These are phyloP conservation scores for Idaea dimidiata DNA, from an alignment of 2,888 invertebrate genomes.

Conservation along the genomic window DNA sequence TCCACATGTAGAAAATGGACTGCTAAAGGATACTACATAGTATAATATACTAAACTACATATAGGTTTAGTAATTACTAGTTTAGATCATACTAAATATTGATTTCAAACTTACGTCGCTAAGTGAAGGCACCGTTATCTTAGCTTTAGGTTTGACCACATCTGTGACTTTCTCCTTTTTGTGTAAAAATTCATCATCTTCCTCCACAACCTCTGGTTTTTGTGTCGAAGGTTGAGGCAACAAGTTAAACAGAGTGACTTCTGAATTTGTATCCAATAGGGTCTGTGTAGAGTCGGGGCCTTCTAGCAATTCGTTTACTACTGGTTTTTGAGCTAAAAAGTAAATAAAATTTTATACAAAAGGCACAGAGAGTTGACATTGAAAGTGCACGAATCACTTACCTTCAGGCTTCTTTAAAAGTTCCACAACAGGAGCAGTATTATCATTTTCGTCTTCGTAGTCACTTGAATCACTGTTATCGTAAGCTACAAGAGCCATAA, in stretches of 20 bases:
- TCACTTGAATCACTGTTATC: constrained; percentile 78
- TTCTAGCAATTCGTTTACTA: constrained; percentile 14
- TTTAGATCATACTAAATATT: too few species aligned
- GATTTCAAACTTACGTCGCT: constrained; percentile 74
- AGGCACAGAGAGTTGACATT: constrained; percentile 8
- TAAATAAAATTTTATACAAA: constrained; percentile 1
- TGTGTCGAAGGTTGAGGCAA: constrained; percentile 76
- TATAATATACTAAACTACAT: too few species aligned
- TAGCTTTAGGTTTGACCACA: constrained; percentile 75
- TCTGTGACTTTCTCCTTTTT: constrained; percentile 73
- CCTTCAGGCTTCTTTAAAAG: constrained; percentile 40
- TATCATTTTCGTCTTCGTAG: constrained; percentile 53
- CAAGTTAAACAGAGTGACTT: constrained; percentile 52
- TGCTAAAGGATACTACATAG: too few species aligned
- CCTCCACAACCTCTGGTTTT: constrained; percentile 65
- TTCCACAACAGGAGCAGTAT: constrained; percentile 38
- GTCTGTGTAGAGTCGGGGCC: not conserved
- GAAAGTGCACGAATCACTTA: constrained; percentile 18
- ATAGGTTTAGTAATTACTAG: too few species aligned
- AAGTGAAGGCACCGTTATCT: constrained; percentile 85
- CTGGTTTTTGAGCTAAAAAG: constrained; percentile 21
- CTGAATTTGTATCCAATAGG: constrained; percentile 19
- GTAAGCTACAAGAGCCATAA: constrained; percentile 84
- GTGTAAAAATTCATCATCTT: constrained; percentile 83
- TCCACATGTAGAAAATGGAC: too few species aligned